Conservation (phyloP, 2,888 invertebrate genomes). For the Sarcophaga subvicina region DNA sequence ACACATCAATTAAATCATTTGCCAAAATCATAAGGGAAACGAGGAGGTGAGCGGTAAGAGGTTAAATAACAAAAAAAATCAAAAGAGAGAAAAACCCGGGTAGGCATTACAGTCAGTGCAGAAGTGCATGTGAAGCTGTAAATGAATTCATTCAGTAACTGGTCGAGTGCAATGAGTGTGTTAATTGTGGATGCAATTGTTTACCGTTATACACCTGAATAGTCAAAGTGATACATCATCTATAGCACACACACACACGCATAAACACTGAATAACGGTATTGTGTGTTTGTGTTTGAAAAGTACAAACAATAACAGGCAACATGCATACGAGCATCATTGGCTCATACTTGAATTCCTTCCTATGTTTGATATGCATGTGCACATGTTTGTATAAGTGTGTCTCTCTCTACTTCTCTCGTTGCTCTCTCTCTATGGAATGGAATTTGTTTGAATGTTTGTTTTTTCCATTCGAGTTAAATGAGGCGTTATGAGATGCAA, state of each 20-base stretch:
- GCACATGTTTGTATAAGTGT: background rate
- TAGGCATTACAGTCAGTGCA: background rate
- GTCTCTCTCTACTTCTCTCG: background rate
- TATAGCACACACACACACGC: conserved; percentile 4
- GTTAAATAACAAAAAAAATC: background rate
- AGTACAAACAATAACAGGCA: conserved; percentile 50
- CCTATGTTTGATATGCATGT: background rate
- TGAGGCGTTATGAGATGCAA: conserved; percentile 68
- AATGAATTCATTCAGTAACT: background rate
- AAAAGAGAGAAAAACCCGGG: background rate
- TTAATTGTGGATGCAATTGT: conserved; percentile 42
- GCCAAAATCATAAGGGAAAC: background rate
- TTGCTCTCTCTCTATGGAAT: background rate
- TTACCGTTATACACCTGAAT: conserved; percentile 66
- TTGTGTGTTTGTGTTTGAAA: conserved; percentile 39
- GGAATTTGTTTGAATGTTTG: conserved; percentile 31
- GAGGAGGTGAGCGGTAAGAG: background rate
- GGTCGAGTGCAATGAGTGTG: conserved; percentile 34
- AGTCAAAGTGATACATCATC: conserved; percentile 64
- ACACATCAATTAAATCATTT: conserved; percentile 53
- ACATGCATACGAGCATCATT: background rate
- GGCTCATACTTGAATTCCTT: background rate
- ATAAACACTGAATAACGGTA: conserved; percentile 30
- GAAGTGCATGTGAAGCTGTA: conserved; percentile 14
- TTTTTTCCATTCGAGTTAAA: conserved; percentile 65